These are phyloP conservation scores for Gastrophysa polygoni DNA, from an alignment of 2,888 invertebrate species.

Conservation along the genomic window DNA sequence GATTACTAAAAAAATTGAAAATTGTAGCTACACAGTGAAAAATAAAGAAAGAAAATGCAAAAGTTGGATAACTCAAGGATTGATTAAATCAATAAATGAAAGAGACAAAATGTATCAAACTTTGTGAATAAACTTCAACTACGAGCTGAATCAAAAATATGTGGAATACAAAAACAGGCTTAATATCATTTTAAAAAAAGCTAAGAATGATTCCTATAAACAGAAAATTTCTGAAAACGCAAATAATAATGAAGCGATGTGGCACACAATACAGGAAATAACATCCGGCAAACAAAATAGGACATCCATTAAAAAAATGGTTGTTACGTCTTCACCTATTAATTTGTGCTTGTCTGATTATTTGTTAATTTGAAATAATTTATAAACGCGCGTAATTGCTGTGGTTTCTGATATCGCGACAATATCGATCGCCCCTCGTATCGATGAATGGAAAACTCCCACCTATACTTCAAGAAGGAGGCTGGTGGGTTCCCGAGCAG, in stretches of 20 bases:
- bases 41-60: not conserved
- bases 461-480: no score
- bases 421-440: no score
- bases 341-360: no score
- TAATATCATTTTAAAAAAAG: not conserved
- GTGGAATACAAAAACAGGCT: not conserved
- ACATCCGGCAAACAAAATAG: not conserved
- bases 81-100: slow-evolving; percentile 1
- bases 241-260: not conserved
- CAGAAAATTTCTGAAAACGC: not conserved
- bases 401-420: no score
- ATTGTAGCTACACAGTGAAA: not conserved
- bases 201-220: not conserved
- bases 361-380: no score
- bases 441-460: no score
- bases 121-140: not conserved
- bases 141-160: not conserved
- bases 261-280: not conserved
- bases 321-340: no score
- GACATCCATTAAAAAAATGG: not conserved
- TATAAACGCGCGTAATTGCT: no score
- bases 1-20: not conserved
- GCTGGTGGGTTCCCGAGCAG: no score
- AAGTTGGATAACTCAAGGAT: not conserved
- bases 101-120: not conserved